Evolutionary conservation across 2,113 vertebrate genomes (phyloP).

Genomic region (Cromileptes altivelis): DNA sequence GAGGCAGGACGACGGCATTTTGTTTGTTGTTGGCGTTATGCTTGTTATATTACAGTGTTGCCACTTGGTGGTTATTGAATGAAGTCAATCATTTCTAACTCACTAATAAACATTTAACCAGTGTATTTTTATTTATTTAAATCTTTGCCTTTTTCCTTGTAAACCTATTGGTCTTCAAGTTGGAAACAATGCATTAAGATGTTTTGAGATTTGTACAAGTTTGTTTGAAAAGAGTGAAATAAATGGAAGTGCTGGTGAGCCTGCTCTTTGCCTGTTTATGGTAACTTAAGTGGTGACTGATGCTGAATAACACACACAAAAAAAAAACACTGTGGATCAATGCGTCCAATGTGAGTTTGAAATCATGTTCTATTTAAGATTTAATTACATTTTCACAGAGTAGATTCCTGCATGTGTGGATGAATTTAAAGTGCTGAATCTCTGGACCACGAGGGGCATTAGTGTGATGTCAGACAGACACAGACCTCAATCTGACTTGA

Average conservation of each 20-base stretch:
- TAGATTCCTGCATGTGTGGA: not conserved
- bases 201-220: constrained; percentile 72
- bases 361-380: not conserved
- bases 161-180: constrained; percentile 60
- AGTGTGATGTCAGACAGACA: not conserved
- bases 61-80: constrained; percentile 41
- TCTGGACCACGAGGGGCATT: not conserved
- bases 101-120: constrained; percentile 55
- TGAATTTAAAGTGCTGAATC: not conserved
- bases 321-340: not conserved
- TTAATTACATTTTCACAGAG: not conserved
- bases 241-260: constrained; percentile 57
- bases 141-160: constrained; percentile 66
- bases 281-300: not conserved
- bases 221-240: constrained; percentile 76
- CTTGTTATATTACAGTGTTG: constrained; percentile 25
- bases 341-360: not conserved
- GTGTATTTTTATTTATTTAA: constrained; percentile 49
- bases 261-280: not conserved
- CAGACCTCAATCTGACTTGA: constrained; percentile 73
- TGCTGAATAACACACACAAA: not conserved
- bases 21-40: constrained; percentile 24
- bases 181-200: constrained; percentile 50
- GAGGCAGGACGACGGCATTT: constrained; percentile 1
- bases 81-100: constrained; percentile 43